phyloP scores from a whole-genome alignment of 2,113 vertebrate genomes.

The Gymnogyps californianus region DNA sequence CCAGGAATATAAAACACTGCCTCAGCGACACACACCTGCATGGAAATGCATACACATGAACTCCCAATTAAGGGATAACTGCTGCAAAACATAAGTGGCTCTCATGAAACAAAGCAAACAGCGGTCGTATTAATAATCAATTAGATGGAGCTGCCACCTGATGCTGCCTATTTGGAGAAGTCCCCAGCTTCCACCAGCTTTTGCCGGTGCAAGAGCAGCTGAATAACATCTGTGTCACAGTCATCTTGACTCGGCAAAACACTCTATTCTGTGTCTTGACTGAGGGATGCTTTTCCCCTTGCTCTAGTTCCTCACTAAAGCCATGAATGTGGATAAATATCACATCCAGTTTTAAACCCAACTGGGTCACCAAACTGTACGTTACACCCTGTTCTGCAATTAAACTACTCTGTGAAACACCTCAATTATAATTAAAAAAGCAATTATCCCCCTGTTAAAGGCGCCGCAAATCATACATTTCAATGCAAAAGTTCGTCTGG shows the following conservation, averaged over 20 bases:
- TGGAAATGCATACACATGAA: neutral
- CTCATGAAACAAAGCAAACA: conserved; percentile 34
- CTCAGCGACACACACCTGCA: neutral
- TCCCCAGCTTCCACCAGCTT: conserved; percentile 8
- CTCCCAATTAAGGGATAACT: conserved; percentile 25
- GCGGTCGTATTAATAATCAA: conserved; percentile 60
- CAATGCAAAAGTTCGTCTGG: conserved; percentile 55
- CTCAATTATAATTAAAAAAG: conserved; percentile 69
- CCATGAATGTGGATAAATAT: conserved; percentile 62
- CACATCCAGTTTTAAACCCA: conserved; percentile 39
- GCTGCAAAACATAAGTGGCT: neutral
- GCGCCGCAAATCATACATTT: conserved; percentile 59
- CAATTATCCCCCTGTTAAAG: conserved; percentile 69
- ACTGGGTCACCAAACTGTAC: conserved; percentile 53
- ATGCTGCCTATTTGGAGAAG: conserved; percentile 35
- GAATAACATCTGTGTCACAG: neutral
- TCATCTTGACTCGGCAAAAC: neutral
- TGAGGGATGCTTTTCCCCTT: neutral
- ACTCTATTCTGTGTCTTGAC: neutral
- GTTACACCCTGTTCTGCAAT: conserved; percentile 51
- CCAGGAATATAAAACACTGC: conserved; percentile 3
- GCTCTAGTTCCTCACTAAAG: conserved; percentile 42
- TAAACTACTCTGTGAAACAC: conserved; percentile 61
- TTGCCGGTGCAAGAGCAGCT: neutral
- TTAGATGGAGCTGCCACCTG: conserved; percentile 60